Conservation (phyloP, 2,888 invertebrate species). For the Ornithoptera priamus region DNA sequence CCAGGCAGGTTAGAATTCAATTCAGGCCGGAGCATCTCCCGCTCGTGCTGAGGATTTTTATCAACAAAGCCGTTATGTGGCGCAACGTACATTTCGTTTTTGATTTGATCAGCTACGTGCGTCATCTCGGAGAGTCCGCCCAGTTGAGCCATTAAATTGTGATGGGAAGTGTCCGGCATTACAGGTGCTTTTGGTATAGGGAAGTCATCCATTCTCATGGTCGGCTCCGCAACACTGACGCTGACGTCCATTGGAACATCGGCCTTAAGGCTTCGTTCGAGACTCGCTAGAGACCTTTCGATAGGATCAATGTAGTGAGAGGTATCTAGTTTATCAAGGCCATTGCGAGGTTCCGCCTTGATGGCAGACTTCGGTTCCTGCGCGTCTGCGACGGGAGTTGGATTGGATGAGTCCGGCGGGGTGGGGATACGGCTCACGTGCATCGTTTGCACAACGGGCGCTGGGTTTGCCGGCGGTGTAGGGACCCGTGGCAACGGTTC, state of each 20-base stretch:
- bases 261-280: conserved; percentile 82
- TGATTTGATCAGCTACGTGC: conserved; percentile 63
- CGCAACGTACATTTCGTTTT: conserved; percentile 63
- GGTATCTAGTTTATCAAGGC: conserved; percentile 66
- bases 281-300: conserved; percentile 85
- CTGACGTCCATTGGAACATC: conserved; percentile 79
- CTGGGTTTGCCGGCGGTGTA: conserved; percentile 47
- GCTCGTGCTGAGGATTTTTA: conserved; percentile 56
- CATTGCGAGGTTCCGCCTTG: conserved; percentile 66
- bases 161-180: conserved; percentile 63
- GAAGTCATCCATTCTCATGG: conserved; percentile 73
- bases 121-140: conserved; percentile 66
- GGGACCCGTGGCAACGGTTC: conserved; percentile 40
- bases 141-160: conserved; percentile 70
- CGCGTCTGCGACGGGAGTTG: conserved; percentile 43
- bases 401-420: conserved; percentile 30
- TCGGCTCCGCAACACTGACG: conserved; percentile 70
- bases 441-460: conserved; percentile 46
- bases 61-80: conserved; percentile 72
- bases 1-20: conserved; percentile 47
- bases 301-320: conserved; percentile 83
- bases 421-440: conserved; percentile 28
- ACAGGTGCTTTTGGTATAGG: conserved; percentile 64
- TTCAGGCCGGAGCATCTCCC: conserved; percentile 57
- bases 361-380: conserved; percentile 51